A percentile compares a stretch with the other conserved stretches of the same genome.
Evolutionary conservation across 2,888 invertebrate species (phyloP).

Genomic region (Galerucella pusilla): DNA sequence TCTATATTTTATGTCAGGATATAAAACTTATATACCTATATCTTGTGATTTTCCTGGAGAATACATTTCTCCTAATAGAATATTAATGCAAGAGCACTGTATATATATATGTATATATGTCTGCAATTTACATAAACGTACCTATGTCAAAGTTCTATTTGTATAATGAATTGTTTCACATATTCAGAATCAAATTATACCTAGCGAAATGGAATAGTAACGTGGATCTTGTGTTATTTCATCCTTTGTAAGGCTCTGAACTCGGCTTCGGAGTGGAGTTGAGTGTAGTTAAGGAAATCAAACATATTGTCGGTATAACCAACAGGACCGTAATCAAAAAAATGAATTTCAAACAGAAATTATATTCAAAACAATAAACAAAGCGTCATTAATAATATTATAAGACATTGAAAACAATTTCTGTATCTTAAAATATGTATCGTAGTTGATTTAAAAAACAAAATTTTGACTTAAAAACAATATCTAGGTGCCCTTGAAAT

Average conservation of each 20-base stretch:
- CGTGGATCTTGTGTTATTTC: conserved; percentile 44
- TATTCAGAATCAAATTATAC: conserved; percentile 45
- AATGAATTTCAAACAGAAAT: neutral
- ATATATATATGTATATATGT: conserved; percentile 15
- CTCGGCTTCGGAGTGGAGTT: conserved; percentile 24
- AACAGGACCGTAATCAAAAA: conserved; percentile 14
- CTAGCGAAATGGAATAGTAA: conserved; percentile 42
- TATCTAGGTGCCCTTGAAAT: too few species aligned
- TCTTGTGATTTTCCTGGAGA: conserved; percentile 9
- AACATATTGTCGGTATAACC: conserved; percentile 47
- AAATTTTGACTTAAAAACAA: too few species aligned
- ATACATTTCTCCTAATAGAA: conserved; percentile 30
- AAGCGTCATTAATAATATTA: too few species aligned
- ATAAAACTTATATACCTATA: neutral
- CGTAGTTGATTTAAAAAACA: too few species aligned
- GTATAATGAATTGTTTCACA: conserved; percentile 43
- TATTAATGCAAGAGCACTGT: conserved; percentile 37
- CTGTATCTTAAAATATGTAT: too few species aligned
- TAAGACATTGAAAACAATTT: too few species aligned
- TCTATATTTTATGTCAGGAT: neutral
- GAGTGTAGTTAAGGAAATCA: conserved; percentile 52
- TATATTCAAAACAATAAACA: too few species aligned
- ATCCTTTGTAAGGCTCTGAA: conserved; percentile 36
- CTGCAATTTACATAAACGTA: conserved; percentile 37
- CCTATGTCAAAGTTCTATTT: conserved; percentile 39